phyloP scores from a whole-genome alignment of 30 jellyfish, hydroid and myxozoan species.

The Calvadosia cruxmelitensis region DNA sequence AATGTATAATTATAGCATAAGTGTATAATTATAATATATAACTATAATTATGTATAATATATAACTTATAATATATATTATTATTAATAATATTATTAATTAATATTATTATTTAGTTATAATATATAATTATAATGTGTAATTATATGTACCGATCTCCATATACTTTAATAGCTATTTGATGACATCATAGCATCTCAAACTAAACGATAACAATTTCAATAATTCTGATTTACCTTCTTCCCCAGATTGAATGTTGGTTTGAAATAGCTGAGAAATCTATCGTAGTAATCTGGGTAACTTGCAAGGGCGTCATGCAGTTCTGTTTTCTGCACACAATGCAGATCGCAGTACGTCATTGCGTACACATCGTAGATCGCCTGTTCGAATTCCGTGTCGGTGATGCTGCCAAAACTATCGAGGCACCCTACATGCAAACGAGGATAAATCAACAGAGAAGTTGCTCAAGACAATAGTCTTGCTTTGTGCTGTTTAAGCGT shows the following conservation, averaged over 20 bases:
- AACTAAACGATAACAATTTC: too few relatives aligned
- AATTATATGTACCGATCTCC: too few relatives aligned
- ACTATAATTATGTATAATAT: too few relatives aligned
- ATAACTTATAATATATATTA: too few relatives aligned
- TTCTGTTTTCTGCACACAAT: conserved; percentile 19
- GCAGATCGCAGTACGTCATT: conserved; percentile 63
- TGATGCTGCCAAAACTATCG: conserved; percentile 67
- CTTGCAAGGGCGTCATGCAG: conserved; percentile 32
- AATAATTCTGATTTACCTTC: too few relatives aligned
- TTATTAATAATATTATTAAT: too few relatives aligned
- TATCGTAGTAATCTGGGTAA: conserved; percentile 59
- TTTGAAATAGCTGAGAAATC: conserved; percentile 8
- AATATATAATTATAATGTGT: too few relatives aligned
- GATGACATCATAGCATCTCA: not conserved
- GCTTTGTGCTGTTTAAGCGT: not conserved
- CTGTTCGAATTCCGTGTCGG: conserved; percentile 7
- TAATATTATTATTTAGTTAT: too few relatives aligned
- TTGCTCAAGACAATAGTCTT: not conserved
- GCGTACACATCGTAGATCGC: conserved; percentile 59
- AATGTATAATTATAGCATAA: too few relatives aligned
- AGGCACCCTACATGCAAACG: conserved; percentile 57
- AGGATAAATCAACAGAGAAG: not conserved
- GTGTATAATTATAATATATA: too few relatives aligned
- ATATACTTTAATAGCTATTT: not conserved
- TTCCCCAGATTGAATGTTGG: conserved; percentile 18